Evolutionary conservation across 37 sponge, comb jelly and placozoan genomes (phyloP).

Genomic region (Petrosia ficiformis): DNA sequence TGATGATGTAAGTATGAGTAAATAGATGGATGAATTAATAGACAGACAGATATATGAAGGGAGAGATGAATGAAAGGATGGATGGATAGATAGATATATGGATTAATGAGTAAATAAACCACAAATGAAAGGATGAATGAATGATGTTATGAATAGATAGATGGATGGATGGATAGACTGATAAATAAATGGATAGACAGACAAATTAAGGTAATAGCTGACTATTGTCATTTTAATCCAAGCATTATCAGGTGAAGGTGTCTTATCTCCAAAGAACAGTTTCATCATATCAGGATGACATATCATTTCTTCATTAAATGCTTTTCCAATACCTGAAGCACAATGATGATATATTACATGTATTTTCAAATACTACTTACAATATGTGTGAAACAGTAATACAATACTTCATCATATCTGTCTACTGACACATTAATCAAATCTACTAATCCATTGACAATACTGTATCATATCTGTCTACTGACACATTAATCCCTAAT

Average conservation of each 20-base stretch:
- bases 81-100: too few species aligned
- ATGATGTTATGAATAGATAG: neutral
- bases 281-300: constrained; percentile 22
- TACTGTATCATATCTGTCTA: too few species aligned
- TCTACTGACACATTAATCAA: too few species aligned
- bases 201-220: neutral
- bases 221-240: constrained; percentile 59
- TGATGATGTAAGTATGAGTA: neutral
- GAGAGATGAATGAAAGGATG: too few species aligned
- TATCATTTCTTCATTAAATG: constrained; percentile 61
- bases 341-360: neutral
- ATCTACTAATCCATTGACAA: too few species aligned
- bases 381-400: neutral
- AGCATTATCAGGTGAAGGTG: constrained; percentile 2
- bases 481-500: too few species aligned
- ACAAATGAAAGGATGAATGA: too few species aligned
- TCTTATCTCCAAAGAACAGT: neutral
- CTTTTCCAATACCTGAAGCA: constrained; percentile 60
- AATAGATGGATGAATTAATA: neutral
- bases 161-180: neutral
- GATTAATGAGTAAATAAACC: too few species aligned
- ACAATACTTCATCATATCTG: neutral
- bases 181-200: neutral
- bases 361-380: neutral
- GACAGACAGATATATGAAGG: neutral